phyloP scores from a whole-genome alignment of 2,113 vertebrate genomes.

The Chlorodrepanis virens region DNA sequence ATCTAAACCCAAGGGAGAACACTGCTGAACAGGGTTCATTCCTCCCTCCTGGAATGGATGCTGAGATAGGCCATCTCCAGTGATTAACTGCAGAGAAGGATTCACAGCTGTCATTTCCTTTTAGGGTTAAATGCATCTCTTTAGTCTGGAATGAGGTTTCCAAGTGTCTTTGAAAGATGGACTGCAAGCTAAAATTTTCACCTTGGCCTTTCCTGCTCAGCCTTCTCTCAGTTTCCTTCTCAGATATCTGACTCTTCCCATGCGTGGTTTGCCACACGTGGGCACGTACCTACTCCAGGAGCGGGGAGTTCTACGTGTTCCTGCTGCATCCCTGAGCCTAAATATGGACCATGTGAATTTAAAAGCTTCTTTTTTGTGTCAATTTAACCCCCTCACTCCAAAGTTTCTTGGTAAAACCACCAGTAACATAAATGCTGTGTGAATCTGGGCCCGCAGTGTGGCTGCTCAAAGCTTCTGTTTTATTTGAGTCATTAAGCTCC shows the following conservation, averaged over 20 bases:
- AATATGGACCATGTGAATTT: neutral
- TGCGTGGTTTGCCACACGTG: rapidly evolving
- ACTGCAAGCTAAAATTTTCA: neutral
- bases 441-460: neutral
- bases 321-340: neutral
- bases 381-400: neutral
- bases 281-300: neutral
- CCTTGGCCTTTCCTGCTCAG: neutral
- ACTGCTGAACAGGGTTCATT: neutral
- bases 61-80: neutral
- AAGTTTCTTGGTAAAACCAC: neutral
- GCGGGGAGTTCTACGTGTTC: rapidly evolving
- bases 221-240: neutral
- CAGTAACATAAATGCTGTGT: neutral
- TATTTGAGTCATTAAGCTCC: neutral
- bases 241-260: neutral
- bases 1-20: neutral
- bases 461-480: neutral
- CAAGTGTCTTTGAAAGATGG: neutral
- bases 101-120: neutral
- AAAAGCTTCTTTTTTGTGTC: neutral
- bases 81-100: neutral
- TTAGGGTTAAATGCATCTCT: neutral
- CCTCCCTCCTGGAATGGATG: neutral
- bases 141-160: neutral